A percentile compares a stretch with the other conserved stretches of the same genome.
These are phyloP conservation scores for Drosophila kanekoi DNA, from an alignment of 2,888 invertebrate genomes.

Conservation along the genomic window DNA sequence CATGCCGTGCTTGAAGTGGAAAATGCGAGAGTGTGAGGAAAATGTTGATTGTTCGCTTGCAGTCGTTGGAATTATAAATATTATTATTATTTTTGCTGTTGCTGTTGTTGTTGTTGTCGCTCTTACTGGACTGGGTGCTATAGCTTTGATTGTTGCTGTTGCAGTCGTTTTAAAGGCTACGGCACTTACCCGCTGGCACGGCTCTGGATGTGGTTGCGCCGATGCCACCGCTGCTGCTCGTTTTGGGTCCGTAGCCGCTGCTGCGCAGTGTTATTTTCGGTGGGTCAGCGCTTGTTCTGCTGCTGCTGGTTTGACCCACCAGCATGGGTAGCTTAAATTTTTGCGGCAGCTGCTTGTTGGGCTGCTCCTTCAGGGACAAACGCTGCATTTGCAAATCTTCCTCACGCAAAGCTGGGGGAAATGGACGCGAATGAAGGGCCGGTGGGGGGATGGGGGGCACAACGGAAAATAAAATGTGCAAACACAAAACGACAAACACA, in stretches of 20 bases:
- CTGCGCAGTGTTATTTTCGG: slow-evolving; percentile 55
- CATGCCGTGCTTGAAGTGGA: slow-evolving; percentile 41
- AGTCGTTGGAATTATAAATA: slow-evolving; percentile 19
- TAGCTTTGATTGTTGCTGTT: slow-evolving; percentile 30
- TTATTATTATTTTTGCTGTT: slow-evolving; percentile 9
- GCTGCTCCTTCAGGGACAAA: slow-evolving; percentile 69
- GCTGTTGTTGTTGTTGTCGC: slow-evolving; percentile 28
- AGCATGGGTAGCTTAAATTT: slow-evolving; percentile 73
- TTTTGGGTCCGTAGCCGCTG: slow-evolving; percentile 66
- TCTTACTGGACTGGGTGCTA: slow-evolving; percentile 22
- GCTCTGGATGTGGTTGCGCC: slow-evolving; percentile 26
- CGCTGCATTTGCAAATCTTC: slow-evolving; percentile 83
- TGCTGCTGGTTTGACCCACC: slow-evolving; percentile 34
- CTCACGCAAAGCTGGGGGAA: slow-evolving; percentile 79
- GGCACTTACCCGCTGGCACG: slow-evolving; percentile 60
- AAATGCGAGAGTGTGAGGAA: slow-evolving; percentile 34
- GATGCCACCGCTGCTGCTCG: slow-evolving; percentile 15
- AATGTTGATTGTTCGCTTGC: slow-evolving; percentile 45
- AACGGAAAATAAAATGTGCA: slow-evolving; percentile 62
- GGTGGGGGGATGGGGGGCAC: slow-evolving; percentile 32
- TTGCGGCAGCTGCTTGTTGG: slow-evolving; percentile 29
- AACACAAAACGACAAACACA: slow-evolving; percentile 65
- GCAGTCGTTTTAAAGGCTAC: slow-evolving; percentile 41
- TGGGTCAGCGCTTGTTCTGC: slow-evolving; percentile 35
- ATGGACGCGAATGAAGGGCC: slow-evolving; percentile 48